Evolutionary conservation across 2,888 invertebrate species (phyloP).

Genomic region (Agonopterix arenella): DNA sequence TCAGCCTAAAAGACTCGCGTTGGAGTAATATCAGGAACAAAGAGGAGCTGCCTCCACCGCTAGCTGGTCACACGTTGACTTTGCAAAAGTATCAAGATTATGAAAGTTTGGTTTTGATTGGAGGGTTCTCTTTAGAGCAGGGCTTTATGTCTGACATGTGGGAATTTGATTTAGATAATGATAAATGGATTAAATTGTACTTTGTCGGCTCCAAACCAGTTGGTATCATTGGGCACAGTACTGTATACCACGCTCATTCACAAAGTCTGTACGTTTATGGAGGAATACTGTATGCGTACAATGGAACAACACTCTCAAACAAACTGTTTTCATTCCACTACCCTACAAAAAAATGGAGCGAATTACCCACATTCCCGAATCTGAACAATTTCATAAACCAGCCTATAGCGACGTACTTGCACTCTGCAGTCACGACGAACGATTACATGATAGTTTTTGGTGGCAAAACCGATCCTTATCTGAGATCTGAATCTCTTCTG

Average conservation of each 20-base stretch:
- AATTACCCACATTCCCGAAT: conserved; percentile 83
- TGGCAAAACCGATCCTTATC: conserved; percentile 85
- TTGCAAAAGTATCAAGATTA: conserved; percentile 83
- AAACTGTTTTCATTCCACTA: conserved; percentile 87
- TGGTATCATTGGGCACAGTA: conserved; percentile 92
- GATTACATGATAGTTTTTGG: conserved; percentile 95
- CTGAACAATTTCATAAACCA: conserved; percentile 75
- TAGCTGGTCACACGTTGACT: conserved; percentile 95
- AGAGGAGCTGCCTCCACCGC: conserved; percentile 78
- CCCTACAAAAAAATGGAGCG: conserved; percentile 87
- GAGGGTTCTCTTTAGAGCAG: conserved; percentile 87
- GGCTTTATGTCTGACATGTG: conserved; percentile 86
- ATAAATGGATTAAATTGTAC: conserved; percentile 82
- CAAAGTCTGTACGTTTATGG: conserved; percentile 94
- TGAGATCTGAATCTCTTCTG: conserved; percentile 84
- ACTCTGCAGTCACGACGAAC: conserved; percentile 91
- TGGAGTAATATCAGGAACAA: conserved; percentile 83
- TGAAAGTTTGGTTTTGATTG: conserved; percentile 89
- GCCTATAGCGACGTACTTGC: conserved; percentile 89
- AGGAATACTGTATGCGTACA: conserved; percentile 86
- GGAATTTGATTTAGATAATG: conserved; percentile 87
- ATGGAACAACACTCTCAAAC: conserved; percentile 83
- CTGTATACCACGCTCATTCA: conserved; percentile 88
- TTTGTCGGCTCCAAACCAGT: conserved; percentile 85
- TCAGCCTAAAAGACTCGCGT: conserved; percentile 89